Conservation (phyloP, 2,797 vertebrate genomes). For the Thaleichthys pacificus region DNA sequence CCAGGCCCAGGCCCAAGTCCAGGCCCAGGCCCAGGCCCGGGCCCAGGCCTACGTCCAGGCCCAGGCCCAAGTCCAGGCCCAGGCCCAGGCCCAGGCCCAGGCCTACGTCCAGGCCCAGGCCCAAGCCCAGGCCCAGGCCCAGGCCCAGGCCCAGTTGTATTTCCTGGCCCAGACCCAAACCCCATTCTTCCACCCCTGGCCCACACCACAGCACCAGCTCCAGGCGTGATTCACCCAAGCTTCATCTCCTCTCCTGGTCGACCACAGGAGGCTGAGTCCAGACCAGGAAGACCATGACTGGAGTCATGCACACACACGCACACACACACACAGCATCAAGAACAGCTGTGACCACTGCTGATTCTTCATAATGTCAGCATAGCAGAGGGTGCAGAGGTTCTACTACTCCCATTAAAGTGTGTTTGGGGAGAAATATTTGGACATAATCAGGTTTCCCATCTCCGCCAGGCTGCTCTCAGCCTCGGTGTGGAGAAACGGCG, state of each 20-base stretch:
- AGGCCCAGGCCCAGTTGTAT: not conserved
- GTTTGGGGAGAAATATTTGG: slow-evolving; percentile 60
- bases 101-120: not conserved
- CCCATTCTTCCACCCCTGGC: too few species aligned
- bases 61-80: not conserved
- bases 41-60: not conserved
- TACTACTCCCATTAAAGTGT: slow-evolving; percentile 10
- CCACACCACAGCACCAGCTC: too few species aligned
- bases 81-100: not conserved
- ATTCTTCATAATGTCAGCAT: slow-evolving; percentile 52
- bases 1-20: slow-evolving; percentile 12
- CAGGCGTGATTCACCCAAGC: too few species aligned
- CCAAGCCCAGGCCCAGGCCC: slow-evolving; percentile 12
- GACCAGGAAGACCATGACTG: slow-evolving; percentile 64
- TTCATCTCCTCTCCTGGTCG: slow-evolving; percentile 65
- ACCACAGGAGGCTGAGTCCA: slow-evolving; percentile 55
- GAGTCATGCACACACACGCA: slow-evolving; percentile 37
- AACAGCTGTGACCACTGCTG: slow-evolving; percentile 66
- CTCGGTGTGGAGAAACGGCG: slow-evolving; percentile 18
- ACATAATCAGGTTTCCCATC: slow-evolving; percentile 63
- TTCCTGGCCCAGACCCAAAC: too few species aligned
- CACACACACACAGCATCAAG: slow-evolving; percentile 34
- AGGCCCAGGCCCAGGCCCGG: too few species aligned
- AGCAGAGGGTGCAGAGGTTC: slow-evolving; percentile 25
- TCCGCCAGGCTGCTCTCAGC: slow-evolving; percentile 37